Evolutionary conservation across 2,888 invertebrate genomes (phyloP), one percentile per base, ranked within the genome.

Genomic region (Callimorpha dominula): DNA sequence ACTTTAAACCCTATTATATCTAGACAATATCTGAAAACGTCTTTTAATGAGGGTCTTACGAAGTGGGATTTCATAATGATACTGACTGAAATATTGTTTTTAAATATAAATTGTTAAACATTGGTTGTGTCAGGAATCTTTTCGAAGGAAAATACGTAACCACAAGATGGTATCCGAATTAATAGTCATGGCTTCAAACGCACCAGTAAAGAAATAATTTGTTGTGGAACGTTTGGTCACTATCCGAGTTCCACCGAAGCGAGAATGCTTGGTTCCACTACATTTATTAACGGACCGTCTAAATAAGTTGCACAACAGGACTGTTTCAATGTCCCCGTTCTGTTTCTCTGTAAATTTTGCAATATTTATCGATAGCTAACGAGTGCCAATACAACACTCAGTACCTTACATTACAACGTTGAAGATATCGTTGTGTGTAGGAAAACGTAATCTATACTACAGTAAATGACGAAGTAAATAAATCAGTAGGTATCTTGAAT

Each of bases 251-350:
- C 80, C 77, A 76, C 71, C 73, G 77, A 78, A 78, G 77, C 77
- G 66, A 76, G 74, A 84, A 79, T 75, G 80, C 79, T 81, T 91
- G 90, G 90, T 90, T 79, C 79, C 86, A 82, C 89, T 90, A 91
- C 86, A 76, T 80, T 86, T 85, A 85, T 87, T 88, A 89, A 87
- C 89, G 87, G 87, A 81, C 80, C 82, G 86, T 85, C 84, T 81
- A 77, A 84, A 82, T 82, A 78, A 83, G 87, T 89, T 90, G 88
- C 87, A 83, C 88, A 87, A 89, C 88, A 87, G 87, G 88, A 88
- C 79, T 89, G 88, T 87, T 82, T 88, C 86, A 89, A 90, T 88
- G 87, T 86, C 85, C 85, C 79, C 81, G 81, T 78, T 84, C 81
- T 75, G 76, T 81, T 87, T 86, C 81, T 81, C 74, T 78, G 81